phyloP scores from a whole-genome alignment of 2,797 vertebrate genomes.

The Catostomus latipinnis region DNA sequence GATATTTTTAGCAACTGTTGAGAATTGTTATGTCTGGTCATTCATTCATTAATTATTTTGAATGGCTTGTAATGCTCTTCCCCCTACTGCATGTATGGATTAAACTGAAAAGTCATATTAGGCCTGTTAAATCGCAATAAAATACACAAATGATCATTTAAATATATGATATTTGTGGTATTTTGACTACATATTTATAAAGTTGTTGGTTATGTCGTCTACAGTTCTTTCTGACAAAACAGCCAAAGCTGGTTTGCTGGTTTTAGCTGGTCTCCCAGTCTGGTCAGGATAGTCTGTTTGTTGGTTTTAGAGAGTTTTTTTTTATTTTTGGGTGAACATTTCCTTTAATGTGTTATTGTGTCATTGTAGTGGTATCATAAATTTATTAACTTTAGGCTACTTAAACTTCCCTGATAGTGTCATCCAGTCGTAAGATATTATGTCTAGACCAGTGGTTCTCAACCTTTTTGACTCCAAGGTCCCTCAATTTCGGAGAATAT shows the following conservation, averaged over 20 bases:
- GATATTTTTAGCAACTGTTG: conserved; percentile 4
- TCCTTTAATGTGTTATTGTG: too few relatives aligned
- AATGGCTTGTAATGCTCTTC: background rate
- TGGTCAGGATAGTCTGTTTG: too few relatives aligned
- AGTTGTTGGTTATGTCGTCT: too few relatives aligned
- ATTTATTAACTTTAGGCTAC: too few relatives aligned
- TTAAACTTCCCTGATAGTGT: background rate
- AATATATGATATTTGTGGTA: background rate
- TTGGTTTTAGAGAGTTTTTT: too few relatives aligned
- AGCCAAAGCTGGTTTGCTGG: too few relatives aligned
- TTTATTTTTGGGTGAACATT: too few relatives aligned
- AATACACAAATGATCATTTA: background rate
- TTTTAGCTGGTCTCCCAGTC: too few relatives aligned
- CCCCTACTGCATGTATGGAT: background rate
- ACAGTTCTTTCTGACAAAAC: too few relatives aligned
- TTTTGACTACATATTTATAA: background rate
- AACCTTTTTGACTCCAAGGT: too few relatives aligned
- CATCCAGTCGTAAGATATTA: background rate
- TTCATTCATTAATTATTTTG: background rate
- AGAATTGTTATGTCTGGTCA: conserved; percentile 5
- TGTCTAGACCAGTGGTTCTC: background rate
- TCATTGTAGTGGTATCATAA: too few relatives aligned
- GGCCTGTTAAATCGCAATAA: background rate
- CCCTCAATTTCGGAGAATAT: too few relatives aligned
- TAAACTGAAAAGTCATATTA: background rate